Percentiles rank a stretch among this genome's conserved stretches.
phyloP scores from a whole-genome alignment of 2,113 vertebrate species.

The Oryzias woworae region DNA sequence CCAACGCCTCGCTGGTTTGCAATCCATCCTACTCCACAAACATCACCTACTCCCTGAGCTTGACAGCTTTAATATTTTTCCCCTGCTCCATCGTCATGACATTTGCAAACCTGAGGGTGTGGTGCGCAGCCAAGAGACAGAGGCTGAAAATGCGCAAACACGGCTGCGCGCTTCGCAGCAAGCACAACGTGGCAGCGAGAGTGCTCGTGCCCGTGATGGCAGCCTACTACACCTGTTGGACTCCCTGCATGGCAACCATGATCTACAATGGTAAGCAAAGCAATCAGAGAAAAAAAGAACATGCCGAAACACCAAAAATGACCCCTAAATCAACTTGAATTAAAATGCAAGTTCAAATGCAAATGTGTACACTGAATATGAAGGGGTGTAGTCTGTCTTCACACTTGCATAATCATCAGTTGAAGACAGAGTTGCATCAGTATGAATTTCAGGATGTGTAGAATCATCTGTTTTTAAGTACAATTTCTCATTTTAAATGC shows the following conservation, averaged over 20 bases:
- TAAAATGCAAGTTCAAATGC: too few species aligned
- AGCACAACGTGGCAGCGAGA: conserved; percentile 76
- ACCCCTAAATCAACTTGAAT: too few species aligned
- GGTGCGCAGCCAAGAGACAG: conserved; percentile 80
- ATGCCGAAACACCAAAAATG: too few species aligned
- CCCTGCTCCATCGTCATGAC: conserved; percentile 82
- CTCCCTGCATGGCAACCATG: conserved; percentile 81
- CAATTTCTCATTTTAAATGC: too few species aligned
- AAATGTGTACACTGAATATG: too few species aligned
- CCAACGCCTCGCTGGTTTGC: conserved; percentile 81
- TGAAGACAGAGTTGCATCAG: too few species aligned
- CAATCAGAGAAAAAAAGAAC: background rate
- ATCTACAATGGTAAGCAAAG: conserved; percentile 81
- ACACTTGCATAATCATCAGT: too few species aligned
- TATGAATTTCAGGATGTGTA: too few species aligned
- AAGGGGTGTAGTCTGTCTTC: too few species aligned
- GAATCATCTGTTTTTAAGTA: too few species aligned
- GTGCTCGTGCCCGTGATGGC: conserved; percentile 82
- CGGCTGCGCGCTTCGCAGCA: conserved; percentile 44
- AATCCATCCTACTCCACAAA: conserved; percentile 84
- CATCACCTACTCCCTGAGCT: conserved; percentile 71
- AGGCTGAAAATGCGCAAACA: conserved; percentile 65
- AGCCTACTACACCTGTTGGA: conserved; percentile 84
- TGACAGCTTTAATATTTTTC: conserved; percentile 81
- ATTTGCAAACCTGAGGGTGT: conserved; percentile 80